phyloP scores from a whole-genome alignment of 2,113 vertebrate genomes.

The Trogon surrucura region DNA sequence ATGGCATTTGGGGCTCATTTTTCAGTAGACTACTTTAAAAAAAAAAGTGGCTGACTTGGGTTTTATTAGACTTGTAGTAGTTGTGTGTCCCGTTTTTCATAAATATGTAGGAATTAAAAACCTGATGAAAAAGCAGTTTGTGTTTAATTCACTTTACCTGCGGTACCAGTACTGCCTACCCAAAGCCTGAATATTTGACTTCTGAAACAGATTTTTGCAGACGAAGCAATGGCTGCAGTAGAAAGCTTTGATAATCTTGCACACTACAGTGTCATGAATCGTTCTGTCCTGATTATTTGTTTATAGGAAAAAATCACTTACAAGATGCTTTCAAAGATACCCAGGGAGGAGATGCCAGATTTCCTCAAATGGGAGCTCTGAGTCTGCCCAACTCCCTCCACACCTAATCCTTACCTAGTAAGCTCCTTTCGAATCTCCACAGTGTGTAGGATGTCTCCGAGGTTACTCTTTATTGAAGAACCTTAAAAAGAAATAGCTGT shows the following conservation, averaged over 20 bases:
- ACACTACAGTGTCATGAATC: no score
- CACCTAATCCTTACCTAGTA: not conserved
- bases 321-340: not conserved
- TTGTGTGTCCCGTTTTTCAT: accelerated
- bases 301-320: not conserved
- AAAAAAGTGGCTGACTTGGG: not conserved
- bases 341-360: not conserved
- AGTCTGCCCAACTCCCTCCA: not conserved
- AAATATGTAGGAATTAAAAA: not conserved
- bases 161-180: not conserved
- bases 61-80: not conserved
- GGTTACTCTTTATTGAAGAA: not conserved
- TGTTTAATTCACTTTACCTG: not conserved
- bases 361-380: not conserved
- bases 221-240: not conserved
- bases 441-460: not conserved
- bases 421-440: not conserved
- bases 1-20: not conserved
- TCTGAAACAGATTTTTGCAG: not conserved
- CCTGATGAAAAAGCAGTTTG: not conserved
- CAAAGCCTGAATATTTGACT: not conserved
- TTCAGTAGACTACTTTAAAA: not conserved
- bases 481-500: not conserved
- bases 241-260: not conserved
- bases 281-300: not conserved